A percentile compares a stretch with the other conserved stretches of the same genome.
Conservation (phyloP, 2,113 vertebrate species). For the Salvator merianae region DNA sequence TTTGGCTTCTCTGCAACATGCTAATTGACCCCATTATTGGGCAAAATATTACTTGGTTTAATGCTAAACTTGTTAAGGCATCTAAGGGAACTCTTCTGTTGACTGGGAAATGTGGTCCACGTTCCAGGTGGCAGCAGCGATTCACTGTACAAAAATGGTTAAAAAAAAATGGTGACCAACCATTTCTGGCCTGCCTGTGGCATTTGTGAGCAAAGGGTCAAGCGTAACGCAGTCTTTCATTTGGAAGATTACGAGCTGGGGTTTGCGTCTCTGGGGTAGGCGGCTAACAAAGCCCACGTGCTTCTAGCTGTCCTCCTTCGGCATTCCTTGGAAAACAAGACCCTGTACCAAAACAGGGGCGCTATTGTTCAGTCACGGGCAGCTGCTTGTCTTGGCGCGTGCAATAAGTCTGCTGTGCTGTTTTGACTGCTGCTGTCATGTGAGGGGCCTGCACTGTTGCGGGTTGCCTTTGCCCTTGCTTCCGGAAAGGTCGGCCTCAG, state of each 20-base stretch:
- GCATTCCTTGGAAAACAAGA: slow-evolving; percentile 15
- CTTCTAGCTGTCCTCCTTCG: neutral
- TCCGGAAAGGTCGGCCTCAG: neutral
- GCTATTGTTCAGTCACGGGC: slow-evolving; percentile 26
- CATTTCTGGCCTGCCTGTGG: slow-evolving; percentile 13
- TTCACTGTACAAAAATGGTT: slow-evolving; percentile 31
- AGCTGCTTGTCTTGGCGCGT: slow-evolving; percentile 31
- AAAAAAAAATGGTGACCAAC: slow-evolving; percentile 24
- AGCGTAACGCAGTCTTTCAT: slow-evolving; percentile 6
- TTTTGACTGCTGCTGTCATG: fast-evolving
- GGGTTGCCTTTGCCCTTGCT: neutral
- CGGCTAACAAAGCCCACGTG: fast-evolving
- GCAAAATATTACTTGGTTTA: neutral
- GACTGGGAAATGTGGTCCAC: neutral
- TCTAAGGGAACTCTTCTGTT: neutral
- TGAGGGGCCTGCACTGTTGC: neutral
- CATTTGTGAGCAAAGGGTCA: neutral
- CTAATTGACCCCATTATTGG: no score
- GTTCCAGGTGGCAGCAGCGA: neutral
- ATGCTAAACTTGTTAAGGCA: neutral
- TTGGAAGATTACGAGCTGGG: slow-evolving; percentile 42
- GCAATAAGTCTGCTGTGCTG: neutral
- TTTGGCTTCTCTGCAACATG: neutral
- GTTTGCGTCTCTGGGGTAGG: slow-evolving; percentile 19
- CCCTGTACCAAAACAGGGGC: neutral